These are phyloP conservation scores for Atherinomorus stipes DNA, from an alignment of 2,113 vertebrate genomes.

Conservation along the genomic window DNA sequence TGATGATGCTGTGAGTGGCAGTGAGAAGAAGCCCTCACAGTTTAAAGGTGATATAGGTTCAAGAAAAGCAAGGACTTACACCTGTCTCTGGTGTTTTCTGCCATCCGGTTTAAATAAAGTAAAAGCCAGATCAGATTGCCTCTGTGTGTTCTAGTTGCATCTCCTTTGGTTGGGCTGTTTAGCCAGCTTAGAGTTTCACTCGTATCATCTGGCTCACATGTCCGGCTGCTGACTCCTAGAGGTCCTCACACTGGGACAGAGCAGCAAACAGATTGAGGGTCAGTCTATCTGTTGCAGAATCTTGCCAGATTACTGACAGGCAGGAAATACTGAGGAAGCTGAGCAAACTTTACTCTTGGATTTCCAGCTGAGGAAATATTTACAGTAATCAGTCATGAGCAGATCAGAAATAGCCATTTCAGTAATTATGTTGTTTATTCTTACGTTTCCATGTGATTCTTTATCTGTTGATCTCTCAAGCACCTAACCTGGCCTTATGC, in stretches of 20 bases:
- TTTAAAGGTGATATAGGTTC: conserved; percentile 53
- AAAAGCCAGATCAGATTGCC: conserved; percentile 69
- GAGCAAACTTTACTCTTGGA: conserved; percentile 2
- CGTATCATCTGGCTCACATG: conserved; percentile 76
- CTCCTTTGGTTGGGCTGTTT: conserved; percentile 51
- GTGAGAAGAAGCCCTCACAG: conserved; percentile 33
- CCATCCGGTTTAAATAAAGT: conserved; percentile 45
- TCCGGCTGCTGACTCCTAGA: conserved; percentile 53
- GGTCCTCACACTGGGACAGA: conserved; percentile 11
- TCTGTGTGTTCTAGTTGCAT: conserved; percentile 42
- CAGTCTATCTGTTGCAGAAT: conserved; percentile 48
- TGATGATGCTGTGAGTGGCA: conserved; percentile 40
- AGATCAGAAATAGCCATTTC: neutral
- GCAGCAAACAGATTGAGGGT: conserved; percentile 27
- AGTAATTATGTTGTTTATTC: neutral
- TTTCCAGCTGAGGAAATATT: conserved; percentile 16
- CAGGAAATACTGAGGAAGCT: conserved; percentile 32
- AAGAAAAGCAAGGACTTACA: conserved; percentile 49
- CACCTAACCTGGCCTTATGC: neutral
- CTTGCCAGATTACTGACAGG: conserved; percentile 34
- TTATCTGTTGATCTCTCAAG: neutral
- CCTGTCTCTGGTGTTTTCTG: conserved; percentile 44
- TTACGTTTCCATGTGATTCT: neutral
- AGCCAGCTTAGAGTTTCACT: conserved; percentile 75
- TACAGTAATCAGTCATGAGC: neutral